phyloP scores from a whole-genome alignment of 2,113 vertebrate genomes.

The Pomatorhinus ruficollis region DNA sequence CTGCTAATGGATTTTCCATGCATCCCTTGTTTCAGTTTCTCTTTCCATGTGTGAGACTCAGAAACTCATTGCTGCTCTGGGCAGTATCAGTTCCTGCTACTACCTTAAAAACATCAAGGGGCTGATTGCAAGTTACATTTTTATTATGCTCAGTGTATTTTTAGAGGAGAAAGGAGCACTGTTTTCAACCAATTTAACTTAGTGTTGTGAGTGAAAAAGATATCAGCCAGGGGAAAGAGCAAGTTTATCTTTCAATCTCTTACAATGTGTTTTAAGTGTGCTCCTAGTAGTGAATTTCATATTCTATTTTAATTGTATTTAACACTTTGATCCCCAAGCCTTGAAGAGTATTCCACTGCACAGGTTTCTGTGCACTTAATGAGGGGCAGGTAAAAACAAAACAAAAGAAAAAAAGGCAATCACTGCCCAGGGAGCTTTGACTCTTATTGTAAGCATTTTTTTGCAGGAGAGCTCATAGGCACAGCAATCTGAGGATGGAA shows the following conservation, averaged over 20 bases:
- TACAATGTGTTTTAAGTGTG: background rate
- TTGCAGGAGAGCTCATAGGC: background rate
- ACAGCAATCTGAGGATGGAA: background rate
- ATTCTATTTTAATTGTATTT: background rate
- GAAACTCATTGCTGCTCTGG: slow-evolving; percentile 46
- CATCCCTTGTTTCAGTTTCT: slow-evolving; percentile 26
- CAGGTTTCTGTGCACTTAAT: background rate
- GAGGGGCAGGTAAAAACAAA: background rate
- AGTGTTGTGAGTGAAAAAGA: background rate
- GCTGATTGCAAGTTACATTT: background rate
- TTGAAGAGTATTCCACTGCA: background rate
- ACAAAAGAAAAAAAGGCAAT: background rate
- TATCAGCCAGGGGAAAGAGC: background rate
- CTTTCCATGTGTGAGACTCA: background rate
- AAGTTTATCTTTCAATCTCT: background rate
- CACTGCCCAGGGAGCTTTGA: background rate
- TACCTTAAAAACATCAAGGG: slow-evolving; percentile 16
- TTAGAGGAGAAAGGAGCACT: background rate
- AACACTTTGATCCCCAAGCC: background rate
- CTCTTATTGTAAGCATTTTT: background rate
- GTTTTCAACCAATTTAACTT: background rate
- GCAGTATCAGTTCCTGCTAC: slow-evolving; percentile 44
- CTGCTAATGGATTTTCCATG: slow-evolving; percentile 61
- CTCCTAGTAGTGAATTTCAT: background rate
- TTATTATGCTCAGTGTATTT: background rate